Evolutionary conservation across 2,113 vertebrate genomes (phyloP).

Genomic region (Mustela nigripes): DNA sequence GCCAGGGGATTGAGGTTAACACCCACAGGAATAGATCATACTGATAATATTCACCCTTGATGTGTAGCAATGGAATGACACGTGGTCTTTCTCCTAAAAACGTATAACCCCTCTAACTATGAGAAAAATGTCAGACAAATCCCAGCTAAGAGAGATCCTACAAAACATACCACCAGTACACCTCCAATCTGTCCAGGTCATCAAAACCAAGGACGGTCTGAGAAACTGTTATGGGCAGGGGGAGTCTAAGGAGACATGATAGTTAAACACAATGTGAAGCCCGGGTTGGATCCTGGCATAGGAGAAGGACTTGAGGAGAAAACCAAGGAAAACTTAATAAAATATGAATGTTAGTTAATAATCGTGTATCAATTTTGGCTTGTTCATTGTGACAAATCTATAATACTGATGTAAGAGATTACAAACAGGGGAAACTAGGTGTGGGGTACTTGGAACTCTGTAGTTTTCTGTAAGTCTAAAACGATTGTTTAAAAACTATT

Average conservation of each 20-base stretch:
- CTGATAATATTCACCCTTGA: too few relatives aligned
- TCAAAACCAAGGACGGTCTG: neutral
- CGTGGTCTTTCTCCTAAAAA: neutral
- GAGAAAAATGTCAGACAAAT: neutral
- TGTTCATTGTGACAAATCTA: neutral
- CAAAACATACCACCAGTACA: neutral
- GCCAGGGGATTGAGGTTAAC: too few relatives aligned
- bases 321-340: neutral
- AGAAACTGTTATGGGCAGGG: neutral
- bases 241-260: neutral
- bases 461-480: neutral
- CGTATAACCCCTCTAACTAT: neutral
- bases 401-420: neutral
- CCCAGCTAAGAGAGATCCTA: neutral
- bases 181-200: neutral
- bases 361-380: neutral
- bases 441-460: neutral
- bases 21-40: neutral
- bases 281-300: neutral
- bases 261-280: neutral
- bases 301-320: neutral
- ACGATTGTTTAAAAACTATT: neutral
- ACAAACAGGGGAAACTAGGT: neutral
- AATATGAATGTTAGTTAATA: neutral
- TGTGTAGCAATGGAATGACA: neutral